Percentiles rank a stretch among this genome's conserved stretches.
Evolutionary conservation across 1,140 invertebrate genomes (phyloP).

Genomic region (Carposina sasakii): DNA sequence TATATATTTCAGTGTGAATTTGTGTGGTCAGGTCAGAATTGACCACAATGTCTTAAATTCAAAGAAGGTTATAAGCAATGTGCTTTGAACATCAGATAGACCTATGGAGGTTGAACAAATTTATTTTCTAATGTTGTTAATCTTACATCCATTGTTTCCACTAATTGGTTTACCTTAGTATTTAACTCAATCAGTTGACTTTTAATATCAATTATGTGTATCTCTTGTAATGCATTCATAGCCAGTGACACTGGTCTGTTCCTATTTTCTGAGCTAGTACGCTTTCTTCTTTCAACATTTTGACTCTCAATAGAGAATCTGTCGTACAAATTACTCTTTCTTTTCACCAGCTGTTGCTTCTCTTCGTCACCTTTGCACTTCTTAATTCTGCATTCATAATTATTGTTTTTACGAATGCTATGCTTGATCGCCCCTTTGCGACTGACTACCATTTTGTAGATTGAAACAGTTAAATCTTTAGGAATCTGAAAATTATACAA

Average conservation of each 20-base stretch:
- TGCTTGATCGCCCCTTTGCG: slow-evolving; percentile 75
- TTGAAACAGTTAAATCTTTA: slow-evolving; percentile 79
- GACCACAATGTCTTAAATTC: too few species aligned
- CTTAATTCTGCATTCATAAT: slow-evolving; percentile 59
- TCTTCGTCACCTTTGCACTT: slow-evolving; percentile 45
- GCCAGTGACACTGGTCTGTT: slow-evolving; percentile 50
- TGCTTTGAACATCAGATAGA: not conserved
- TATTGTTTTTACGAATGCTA: slow-evolving; percentile 65
- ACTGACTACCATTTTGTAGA: slow-evolving; percentile 81
- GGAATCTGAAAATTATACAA: slow-evolving; percentile 72
- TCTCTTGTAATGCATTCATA: slow-evolving; percentile 60
- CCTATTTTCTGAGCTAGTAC: slow-evolving; percentile 49
- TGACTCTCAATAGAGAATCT: slow-evolving; percentile 53
- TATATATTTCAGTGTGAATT: too few species aligned
- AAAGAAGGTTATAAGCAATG: too few species aligned
- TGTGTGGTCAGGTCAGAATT: too few species aligned
- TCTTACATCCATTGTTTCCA: slow-evolving; percentile 49
- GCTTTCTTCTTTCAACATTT: slow-evolving; percentile 51
- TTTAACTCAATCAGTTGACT: slow-evolving; percentile 54
- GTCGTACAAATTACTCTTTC: slow-evolving; percentile 62
- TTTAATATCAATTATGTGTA: slow-evolving; percentile 63
- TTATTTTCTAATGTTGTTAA: slow-evolving; percentile 50
- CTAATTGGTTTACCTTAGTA: slow-evolving; percentile 56
- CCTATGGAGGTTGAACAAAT: slow-evolving; percentile 34
- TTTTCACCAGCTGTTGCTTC: slow-evolving; percentile 42